Percentiles rank a stretch among this genome's conserved stretches.
Evolutionary conservation across 2,797 vertebrate species (phyloP).

Genomic region (Capromys pilorides): DNA sequence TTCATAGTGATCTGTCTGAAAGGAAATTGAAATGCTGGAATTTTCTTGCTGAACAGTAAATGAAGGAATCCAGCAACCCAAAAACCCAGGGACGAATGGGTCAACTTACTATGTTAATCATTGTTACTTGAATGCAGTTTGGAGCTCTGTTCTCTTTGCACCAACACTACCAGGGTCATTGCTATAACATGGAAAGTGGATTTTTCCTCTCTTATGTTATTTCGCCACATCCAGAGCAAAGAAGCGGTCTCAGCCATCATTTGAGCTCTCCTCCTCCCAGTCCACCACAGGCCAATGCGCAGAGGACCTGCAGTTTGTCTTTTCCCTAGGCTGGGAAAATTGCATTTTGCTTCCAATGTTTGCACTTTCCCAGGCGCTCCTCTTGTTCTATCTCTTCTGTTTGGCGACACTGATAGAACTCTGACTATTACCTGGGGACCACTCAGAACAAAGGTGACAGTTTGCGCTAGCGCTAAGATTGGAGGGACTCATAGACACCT

Average conservation of each 20-base stretch:
- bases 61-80: not conserved
- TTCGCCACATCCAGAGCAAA: not conserved
- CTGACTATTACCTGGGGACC: not conserved
- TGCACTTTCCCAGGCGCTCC: not conserved
- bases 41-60: not conserved
- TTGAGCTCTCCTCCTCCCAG: not conserved
- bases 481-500: not conserved
- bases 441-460: not conserved
- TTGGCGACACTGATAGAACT: not conserved
- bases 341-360: not conserved
- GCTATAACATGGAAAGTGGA: not conserved
- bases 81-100: not conserved
- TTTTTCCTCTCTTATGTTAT: not conserved
- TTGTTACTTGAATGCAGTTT: not conserved
- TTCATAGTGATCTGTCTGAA: not conserved
- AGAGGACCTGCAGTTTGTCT: not conserved
- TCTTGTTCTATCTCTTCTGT: not conserved
- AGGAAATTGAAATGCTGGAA: not conserved
- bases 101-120: not conserved
- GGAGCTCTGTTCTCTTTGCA: not conserved
- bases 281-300: not conserved
- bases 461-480: not conserved
- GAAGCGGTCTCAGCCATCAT: not conserved
- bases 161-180: accelerated
- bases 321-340: too few species aligned